Evolutionary conservation across 2,797 vertebrate species (phyloP).

Genomic region (Steatocranus sp.): DNA sequence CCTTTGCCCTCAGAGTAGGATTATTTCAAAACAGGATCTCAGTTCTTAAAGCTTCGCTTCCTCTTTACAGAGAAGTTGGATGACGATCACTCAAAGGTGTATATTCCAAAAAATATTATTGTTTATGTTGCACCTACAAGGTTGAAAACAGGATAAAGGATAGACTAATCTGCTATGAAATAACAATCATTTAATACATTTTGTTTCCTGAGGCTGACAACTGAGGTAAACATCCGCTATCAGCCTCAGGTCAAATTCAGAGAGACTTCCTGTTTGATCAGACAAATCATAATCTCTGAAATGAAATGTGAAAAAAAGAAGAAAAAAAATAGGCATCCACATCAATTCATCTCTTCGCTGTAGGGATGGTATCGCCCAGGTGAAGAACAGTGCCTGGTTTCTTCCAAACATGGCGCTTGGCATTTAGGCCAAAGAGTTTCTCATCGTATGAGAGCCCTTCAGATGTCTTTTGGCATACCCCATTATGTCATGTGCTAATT

Average conservation of each 20-base stretch:
- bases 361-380: too few species aligned
- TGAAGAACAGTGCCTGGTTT: too few species aligned
- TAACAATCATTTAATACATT: background rate
- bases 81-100: constrained; percentile 19
- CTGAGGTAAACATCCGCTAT: background rate
- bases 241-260: background rate
- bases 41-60: constrained; percentile 22
- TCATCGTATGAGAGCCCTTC: too few species aligned
- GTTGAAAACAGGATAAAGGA: background rate
- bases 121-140: background rate
- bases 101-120: background rate
- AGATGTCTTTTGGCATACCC: too few species aligned
- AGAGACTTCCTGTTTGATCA: background rate
- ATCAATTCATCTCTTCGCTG: background rate
- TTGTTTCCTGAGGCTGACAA: background rate
- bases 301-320: background rate
- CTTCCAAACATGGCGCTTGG: too few species aligned
- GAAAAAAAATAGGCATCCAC: background rate
- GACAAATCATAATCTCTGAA: background rate
- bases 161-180: background rate
- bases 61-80: constrained; percentile 21
- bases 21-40: constrained; percentile 50
- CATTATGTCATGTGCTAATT: too few species aligned
- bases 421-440: too few species aligned
- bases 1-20: constrained; percentile 19